Percentiles rank a stretch among this genome's conserved stretches.
Conservation (phyloP, 2,888 invertebrate species). For the Chouioia cunea region DNA sequence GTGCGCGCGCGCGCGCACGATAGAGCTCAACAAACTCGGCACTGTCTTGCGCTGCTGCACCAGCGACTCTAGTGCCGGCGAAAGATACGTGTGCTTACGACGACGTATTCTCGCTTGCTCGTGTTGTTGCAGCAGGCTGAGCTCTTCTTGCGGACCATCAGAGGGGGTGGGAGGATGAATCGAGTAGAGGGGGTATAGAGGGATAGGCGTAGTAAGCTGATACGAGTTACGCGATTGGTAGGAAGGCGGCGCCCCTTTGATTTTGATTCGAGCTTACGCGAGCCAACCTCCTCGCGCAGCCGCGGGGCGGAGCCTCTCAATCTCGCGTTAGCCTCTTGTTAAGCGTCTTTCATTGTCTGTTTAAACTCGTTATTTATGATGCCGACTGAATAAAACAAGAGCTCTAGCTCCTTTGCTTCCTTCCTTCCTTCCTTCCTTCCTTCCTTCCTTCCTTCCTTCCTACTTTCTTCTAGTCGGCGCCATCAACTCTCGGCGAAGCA, state of each 20-base stretch:
- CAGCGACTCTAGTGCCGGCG: not conserved
- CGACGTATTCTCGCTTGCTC: conserved; percentile 27
- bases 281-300: conserved; percentile 39
- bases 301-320: conserved; percentile 67
- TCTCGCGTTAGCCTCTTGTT: conserved; percentile 70
- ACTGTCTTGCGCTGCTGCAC: not conserved
- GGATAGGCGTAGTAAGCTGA: conserved; percentile 9
- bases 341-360: conserved; percentile 70
- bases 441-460: no score
- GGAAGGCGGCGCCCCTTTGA: conserved; percentile 49
- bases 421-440: no score
- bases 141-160: no score
- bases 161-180: no score
- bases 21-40: not conserved
- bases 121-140: conserved; percentile 39
- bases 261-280: conserved; percentile 42
- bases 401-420: conserved; percentile 45
- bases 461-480: no score
- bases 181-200: conserved; percentile 8
- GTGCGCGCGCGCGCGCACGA: not conserved
- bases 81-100: conserved; percentile 2
- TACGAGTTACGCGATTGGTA: conserved; percentile 23
- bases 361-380: conserved; percentile 70
- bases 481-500: no score
- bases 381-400: conserved; percentile 69